Base-by-base conservation (phyloP, 2,797 vertebrate genomes). In the Agapornis canus region DNA sequence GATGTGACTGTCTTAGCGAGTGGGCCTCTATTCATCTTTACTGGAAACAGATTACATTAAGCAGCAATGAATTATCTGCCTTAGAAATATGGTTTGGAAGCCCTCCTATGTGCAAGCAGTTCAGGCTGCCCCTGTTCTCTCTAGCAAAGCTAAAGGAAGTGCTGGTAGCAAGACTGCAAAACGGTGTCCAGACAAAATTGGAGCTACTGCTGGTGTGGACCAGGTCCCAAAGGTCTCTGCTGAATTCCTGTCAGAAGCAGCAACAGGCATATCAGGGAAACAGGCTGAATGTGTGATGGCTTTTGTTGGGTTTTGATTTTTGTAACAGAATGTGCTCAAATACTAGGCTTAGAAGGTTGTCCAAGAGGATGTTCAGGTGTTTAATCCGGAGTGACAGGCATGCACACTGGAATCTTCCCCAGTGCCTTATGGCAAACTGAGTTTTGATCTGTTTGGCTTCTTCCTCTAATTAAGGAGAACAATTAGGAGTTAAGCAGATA, bases 11-110 rank as follows among this genome's bases (percentile, higher is more conserved):
- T 22, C 57, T 75, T 49, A 45, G 57, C 26, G 68, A 89, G 10
- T 51, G 29, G 23, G 8, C 84, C 47, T 54, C 10, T 4, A 6
- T 48, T 78, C 1, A 1, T 61, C 81, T 56, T 32, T 80, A 5
- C 4, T 76, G 17, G 43, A 54, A 39, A 63, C 13, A 42, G 11
- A 14, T 32, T 51, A 3, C 19, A 27, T 82, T 60, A 42, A 76
- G 45, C 25, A 54, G 43, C 0, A 0, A 32, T 61, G 12, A 70
- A 43, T 89, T 71, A 32, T 17, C 32, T 1, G 2, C 21, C 19
- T 4, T 48, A 48, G 37, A 22, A 84, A 52, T 73, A 35, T 8
- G 40, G 23, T 68, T 86, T 82, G 48, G 45, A 82, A 84, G 49
- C n/a, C 40, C 78, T 79, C 31, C 35, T 17, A 2, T 18, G 15